Evolutionary conservation across 2,888 invertebrate genomes (phyloP).

Genomic region (Dyspetes luteomarginatus): DNA sequence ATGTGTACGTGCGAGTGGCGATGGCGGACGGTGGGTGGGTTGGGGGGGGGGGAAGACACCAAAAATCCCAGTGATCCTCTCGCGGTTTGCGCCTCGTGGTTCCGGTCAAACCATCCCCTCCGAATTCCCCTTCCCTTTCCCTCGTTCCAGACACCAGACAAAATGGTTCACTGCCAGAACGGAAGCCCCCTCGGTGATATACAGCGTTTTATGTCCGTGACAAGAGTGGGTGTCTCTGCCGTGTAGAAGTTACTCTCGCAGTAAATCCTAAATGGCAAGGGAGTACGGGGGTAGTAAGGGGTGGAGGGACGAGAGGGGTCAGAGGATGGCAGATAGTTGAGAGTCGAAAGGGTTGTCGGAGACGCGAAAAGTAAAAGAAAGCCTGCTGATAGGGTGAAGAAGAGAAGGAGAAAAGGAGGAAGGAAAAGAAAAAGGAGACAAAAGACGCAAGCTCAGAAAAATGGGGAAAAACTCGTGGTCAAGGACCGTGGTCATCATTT

Average conservation of each 20-base stretch:
- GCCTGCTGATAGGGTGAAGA: neutral
- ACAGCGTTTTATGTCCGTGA: slow-evolving; percentile 68
- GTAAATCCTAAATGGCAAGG: slow-evolving; percentile 60
- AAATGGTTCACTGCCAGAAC: slow-evolving; percentile 68
- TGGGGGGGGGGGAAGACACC: neutral
- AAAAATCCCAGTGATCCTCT: slow-evolving; percentile 41
- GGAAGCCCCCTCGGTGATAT: slow-evolving; percentile 66
- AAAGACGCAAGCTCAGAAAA: slow-evolving; percentile 59
- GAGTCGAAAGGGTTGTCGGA: neutral
- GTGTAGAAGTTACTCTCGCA: slow-evolving; percentile 63
- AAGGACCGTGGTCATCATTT: slow-evolving; percentile 62
- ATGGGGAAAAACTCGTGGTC: slow-evolving; percentile 64
- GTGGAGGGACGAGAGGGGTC: neutral
- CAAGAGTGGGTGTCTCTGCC: slow-evolving; percentile 68
- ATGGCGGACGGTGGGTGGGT: neutral
- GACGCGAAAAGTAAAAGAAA: slow-evolving; percentile 11
- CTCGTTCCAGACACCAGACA: slow-evolving; percentile 7
- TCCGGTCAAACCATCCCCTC: slow-evolving; percentile 11
- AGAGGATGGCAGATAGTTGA: neutral
- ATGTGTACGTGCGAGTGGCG: neutral
- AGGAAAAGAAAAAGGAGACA: slow-evolving; percentile 9
- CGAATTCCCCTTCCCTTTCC: neutral
- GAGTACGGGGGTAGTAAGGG: slow-evolving; percentile 1
- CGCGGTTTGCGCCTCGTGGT: slow-evolving; percentile 45
- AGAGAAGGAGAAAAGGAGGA: neutral